Percentiles rank a stretch among this genome's conserved stretches.
These are phyloP conservation scores for Potorous gilbertii DNA, from an alignment of 2,797 vertebrate species.

Conservation along the genomic window DNA sequence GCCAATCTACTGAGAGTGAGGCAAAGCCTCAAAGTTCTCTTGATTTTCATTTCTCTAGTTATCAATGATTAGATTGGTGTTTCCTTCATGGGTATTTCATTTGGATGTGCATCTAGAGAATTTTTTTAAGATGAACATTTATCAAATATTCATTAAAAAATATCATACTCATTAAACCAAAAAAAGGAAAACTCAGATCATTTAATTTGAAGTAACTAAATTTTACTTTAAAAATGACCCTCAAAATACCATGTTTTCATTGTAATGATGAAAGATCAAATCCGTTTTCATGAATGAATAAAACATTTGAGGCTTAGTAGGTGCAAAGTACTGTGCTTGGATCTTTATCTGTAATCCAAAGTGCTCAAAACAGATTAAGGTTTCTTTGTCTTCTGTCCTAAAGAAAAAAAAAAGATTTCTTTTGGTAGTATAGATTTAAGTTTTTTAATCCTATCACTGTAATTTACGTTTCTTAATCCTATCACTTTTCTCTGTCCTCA, in stretches of 20 bases:
- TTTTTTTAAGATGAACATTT: background rate
- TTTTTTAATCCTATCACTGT: no score
- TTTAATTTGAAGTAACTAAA: background rate
- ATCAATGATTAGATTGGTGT: background rate
- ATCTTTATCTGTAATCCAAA: no score
- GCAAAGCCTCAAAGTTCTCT: background rate
- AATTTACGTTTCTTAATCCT: no score
- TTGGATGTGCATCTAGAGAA: background rate
- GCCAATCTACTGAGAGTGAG: background rate
- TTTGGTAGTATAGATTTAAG: no score
- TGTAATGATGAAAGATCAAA: no score
- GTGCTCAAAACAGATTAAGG: no score
- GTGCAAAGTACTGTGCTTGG: no score
- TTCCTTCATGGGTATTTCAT: background rate
- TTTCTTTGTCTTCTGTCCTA: no score
- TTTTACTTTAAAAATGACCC: background rate
- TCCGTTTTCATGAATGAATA: background rate
- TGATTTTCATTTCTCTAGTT: background rate
- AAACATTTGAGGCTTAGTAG: no score
- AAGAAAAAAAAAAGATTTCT: no score
- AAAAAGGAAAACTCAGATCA: background rate
- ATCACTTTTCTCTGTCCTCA: no score
- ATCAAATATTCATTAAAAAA: background rate
- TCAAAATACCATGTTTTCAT: background rate
- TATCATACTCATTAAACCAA: background rate